These are phyloP conservation scores for Melolontha melolontha DNA, from an alignment of 2,888 invertebrate species.

Conservation along the genomic window DNA sequence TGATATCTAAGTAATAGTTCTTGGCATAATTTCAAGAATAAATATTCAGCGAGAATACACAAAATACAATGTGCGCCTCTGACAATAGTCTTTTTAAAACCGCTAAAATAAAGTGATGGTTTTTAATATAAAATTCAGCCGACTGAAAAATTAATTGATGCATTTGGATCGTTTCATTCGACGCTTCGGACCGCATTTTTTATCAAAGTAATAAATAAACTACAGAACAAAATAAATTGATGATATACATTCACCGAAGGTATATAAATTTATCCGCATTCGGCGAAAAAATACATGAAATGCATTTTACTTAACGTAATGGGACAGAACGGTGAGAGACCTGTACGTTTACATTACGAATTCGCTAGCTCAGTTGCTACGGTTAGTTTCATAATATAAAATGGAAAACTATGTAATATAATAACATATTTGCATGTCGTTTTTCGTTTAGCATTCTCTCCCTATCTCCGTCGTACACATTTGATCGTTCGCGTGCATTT, in stretches of 20 bases:
- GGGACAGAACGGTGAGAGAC: conserved; percentile 41
- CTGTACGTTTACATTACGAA: conserved; percentile 46
- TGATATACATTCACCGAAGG: conserved; percentile 46
- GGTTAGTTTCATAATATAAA: conserved; percentile 38
- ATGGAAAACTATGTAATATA: conserved; percentile 40
- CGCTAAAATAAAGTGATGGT: conserved; percentile 31
- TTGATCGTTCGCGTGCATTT: background rate
- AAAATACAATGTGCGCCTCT: conserved; percentile 4
- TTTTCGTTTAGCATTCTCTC: background rate
- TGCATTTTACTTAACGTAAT: conserved; percentile 55
- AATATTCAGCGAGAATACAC: too few relatives aligned
- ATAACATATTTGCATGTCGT: conserved; percentile 4
- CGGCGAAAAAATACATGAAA: conserved; percentile 52
- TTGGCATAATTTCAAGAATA: too few relatives aligned
- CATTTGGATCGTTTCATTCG: conserved; percentile 41
- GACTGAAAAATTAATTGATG: conserved; percentile 45
- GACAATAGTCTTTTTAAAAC: background rate
- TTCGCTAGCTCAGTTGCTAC: conserved; percentile 24
- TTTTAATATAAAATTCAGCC: conserved; percentile 35
- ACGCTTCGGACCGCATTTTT: conserved; percentile 22
- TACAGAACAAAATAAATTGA: conserved; percentile 44
- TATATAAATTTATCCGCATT: conserved; percentile 47
- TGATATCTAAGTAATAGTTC: too few relatives aligned
- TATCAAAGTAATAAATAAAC: conserved; percentile 43
- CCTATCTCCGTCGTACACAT: background rate